phyloP scores from a whole-genome alignment of 2,888 invertebrate species.

The Spilosoma lubricipeda region DNA sequence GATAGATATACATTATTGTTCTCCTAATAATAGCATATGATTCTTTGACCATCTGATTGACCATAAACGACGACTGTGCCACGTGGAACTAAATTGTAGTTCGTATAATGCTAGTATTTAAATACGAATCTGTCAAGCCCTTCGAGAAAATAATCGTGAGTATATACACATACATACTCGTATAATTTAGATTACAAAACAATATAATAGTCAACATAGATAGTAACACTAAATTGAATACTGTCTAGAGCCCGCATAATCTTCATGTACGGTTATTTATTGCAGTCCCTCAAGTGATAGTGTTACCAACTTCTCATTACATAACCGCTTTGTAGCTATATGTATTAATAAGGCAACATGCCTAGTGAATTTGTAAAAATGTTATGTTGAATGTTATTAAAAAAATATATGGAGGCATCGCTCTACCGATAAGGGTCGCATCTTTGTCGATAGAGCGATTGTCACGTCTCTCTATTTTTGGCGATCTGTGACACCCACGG shows the following conservation, averaged over 20 bases:
- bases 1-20: too few relatives aligned
- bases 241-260: constrained; percentile 43
- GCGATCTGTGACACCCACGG: too few relatives aligned
- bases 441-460: too few relatives aligned
- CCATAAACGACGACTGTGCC: too few relatives aligned
- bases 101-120: too few relatives aligned
- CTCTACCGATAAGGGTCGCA: too few relatives aligned
- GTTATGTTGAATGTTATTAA: not conserved
- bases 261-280: constrained; percentile 41
- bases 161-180: too few relatives aligned
- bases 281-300: constrained; percentile 4
- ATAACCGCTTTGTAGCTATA: not conserved
- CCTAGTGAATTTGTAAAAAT: not conserved
- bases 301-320: constrained; percentile 1
- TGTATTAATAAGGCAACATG: not conserved
- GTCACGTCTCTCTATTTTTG: too few relatives aligned
- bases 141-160: not conserved
- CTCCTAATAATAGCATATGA: too few relatives aligned
- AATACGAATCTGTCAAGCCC: not conserved
- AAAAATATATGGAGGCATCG: too few relatives aligned
- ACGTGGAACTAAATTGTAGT: too few relatives aligned
- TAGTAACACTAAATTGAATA: constrained; percentile 29
- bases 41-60: too few relatives aligned
- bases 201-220: constrained; percentile 8
- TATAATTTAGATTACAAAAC: not conserved